Conservation (phyloP, 2,888 invertebrate genomes). For the Pinctada fucata region DNA sequence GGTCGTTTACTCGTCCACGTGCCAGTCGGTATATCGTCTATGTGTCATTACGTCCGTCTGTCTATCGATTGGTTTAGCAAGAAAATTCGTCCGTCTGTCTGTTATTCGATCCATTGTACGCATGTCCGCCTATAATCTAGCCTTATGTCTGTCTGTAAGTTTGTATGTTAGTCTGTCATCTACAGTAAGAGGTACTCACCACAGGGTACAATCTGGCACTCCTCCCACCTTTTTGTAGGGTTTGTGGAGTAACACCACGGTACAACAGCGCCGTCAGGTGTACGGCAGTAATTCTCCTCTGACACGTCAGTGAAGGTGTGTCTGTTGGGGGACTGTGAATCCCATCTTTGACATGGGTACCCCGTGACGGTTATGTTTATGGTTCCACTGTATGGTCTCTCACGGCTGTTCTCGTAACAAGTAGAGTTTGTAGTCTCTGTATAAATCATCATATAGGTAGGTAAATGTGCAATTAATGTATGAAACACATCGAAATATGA, state of each 20-base stretch:
- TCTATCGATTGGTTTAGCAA: too few relatives aligned
- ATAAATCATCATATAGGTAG: not conserved
- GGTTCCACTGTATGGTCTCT: conserved; percentile 1
- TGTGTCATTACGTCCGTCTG: too few relatives aligned
- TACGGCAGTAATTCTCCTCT: conserved; percentile 18
- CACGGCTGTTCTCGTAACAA: not conserved
- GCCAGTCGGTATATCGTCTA: too few relatives aligned
- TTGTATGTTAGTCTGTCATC: too few relatives aligned
- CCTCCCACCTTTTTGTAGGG: conserved; percentile 3
- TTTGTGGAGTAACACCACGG: conserved; percentile 25
- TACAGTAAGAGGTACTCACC: not conserved
- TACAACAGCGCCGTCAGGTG: conserved; percentile 6
- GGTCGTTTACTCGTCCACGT: too few relatives aligned
- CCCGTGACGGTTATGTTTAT: conserved; percentile 20
- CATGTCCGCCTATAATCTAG: too few relatives aligned
- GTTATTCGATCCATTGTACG: too few relatives aligned
- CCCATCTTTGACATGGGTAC: conserved; percentile 23
- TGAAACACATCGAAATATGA: too few relatives aligned
- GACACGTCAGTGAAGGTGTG: conserved; percentile 6
- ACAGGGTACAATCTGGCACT: conserved; percentile 8
- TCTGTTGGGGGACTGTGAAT: conserved; percentile 17
- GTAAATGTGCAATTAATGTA: not conserved
- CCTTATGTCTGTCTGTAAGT: too few relatives aligned
- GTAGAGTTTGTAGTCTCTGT: not conserved
- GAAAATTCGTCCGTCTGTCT: too few relatives aligned